These are phyloP conservation scores for Sciurus niger DNA, from an alignment of 2,113 vertebrate genomes.

Conservation along the genomic window DNA sequence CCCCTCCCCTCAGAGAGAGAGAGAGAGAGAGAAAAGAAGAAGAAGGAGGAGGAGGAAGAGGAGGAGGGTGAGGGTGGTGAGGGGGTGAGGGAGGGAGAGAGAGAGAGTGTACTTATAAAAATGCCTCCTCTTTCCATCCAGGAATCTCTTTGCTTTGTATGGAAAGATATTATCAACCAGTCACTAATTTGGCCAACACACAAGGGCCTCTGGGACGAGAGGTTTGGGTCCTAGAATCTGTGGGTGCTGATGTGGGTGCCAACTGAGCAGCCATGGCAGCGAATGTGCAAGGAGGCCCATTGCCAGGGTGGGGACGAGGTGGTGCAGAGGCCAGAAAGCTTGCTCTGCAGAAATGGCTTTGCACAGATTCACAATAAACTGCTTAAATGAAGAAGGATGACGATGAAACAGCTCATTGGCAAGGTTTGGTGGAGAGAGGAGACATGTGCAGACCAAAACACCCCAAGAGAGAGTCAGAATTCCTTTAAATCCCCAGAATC, in stretches of 20 bases:
- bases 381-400: not conserved
- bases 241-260: not conserved
- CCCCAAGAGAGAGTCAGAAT: not conserved
- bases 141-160: not conserved
- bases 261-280: not conserved
- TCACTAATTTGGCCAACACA: not conserved
- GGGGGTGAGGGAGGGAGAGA: too few species aligned
- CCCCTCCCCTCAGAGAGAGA: not conserved
- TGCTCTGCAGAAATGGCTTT: not conserved
- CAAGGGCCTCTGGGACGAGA: not conserved
- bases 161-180: not conserved
- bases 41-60: too few species aligned
- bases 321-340: too few species aligned
- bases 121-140: not conserved
- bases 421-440: not conserved
- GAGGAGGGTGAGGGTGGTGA: too few species aligned
- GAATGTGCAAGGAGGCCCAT: not conserved
- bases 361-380: not conserved
- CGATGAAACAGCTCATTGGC: not conserved
- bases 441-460: not conserved
- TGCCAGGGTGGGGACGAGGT: too few species aligned
- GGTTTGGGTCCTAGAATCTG: not conserved
- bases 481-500: not conserved
- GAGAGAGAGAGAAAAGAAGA: too few species aligned
- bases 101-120: not conserved